Percentiles rank a stretch among this genome's conserved stretches.
Conservation (phyloP, 2,797 vertebrate species). For the Syndactyla subalaris region DNA sequence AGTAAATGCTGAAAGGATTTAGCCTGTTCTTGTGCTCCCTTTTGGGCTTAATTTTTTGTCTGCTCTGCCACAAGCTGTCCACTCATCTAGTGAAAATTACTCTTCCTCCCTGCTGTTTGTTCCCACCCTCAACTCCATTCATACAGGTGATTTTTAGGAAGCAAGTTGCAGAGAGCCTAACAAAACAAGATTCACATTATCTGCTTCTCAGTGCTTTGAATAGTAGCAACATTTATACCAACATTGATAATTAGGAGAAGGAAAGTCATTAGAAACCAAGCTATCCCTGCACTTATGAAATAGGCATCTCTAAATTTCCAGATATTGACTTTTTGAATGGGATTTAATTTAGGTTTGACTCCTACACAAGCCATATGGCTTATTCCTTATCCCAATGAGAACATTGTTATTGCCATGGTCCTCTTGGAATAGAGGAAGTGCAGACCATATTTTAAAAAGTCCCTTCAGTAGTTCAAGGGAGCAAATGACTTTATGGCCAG, state of each 20-base stretch:
- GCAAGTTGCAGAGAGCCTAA: not conserved
- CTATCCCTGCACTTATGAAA: not conserved
- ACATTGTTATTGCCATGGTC: not conserved
- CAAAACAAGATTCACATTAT: fast-evolving
- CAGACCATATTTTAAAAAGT: not conserved
- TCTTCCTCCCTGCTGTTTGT: not conserved
- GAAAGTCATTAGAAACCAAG: not conserved
- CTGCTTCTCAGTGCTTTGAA: not conserved
- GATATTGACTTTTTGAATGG: not conserved
- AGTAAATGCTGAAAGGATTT: not conserved
- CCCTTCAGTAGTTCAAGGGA: not conserved
- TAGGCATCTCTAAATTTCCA: not conserved
- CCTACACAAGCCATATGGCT: not conserved
- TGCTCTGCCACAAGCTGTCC: not conserved
- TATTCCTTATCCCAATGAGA: not conserved
- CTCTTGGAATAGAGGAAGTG: not conserved
- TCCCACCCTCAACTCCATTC: fast-evolving
- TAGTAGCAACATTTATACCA: not conserved
- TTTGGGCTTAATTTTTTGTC: not conserved
- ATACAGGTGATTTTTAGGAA: not conserved
- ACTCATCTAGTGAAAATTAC: not conserved
- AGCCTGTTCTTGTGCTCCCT: not conserved
- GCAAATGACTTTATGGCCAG: not conserved
- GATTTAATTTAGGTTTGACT: not conserved
- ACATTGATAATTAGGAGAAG: not conserved